phyloP scores from a whole-genome alignment of 1,140 invertebrate species.

The Lordiphosa stackelbergi region DNA sequence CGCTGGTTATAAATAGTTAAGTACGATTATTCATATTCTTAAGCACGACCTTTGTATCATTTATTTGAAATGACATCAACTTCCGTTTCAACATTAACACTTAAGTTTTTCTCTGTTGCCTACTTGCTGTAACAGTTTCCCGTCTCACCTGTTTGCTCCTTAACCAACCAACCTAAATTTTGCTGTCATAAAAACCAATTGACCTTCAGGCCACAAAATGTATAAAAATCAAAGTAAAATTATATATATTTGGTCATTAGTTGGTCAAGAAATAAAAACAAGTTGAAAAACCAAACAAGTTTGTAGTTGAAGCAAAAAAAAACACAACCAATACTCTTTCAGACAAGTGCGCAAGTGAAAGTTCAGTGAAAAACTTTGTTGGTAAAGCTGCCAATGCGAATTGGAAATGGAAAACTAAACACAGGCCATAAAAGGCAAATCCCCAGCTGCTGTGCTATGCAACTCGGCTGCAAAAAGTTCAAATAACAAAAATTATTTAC shows the following conservation, averaged over 20 bases:
- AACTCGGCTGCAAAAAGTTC: conserved; percentile 46
- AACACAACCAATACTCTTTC: conserved; percentile 28
- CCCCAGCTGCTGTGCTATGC: conserved; percentile 20
- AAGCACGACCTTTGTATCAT: no score
- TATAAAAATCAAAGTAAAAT: conserved; percentile 62
- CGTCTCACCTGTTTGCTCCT: neutral
- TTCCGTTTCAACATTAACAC: no score
- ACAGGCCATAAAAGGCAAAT: conserved; percentile 57
- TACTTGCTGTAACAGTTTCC: conserved; percentile 10
- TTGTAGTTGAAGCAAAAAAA: conserved; percentile 17
- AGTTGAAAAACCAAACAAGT: conserved; percentile 40
- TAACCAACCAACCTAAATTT: conserved; percentile 48
- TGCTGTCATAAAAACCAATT: conserved; percentile 50
- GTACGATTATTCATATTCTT: no score
- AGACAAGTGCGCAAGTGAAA: conserved; percentile 66
- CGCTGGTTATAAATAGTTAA: no score
- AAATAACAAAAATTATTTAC: conserved; percentile 51
- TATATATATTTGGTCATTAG: conserved; percentile 63
- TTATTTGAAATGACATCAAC: no score
- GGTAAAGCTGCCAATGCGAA: conserved; percentile 47
- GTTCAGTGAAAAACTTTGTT: conserved; percentile 54
- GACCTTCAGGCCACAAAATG: conserved; percentile 58
- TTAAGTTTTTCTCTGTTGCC: neutral
- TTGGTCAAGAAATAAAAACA: conserved; percentile 34
- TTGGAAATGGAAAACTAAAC: conserved; percentile 71